Conservation (phyloP, 2,797 vertebrate genomes). For the Sebastes aleutianus region DNA sequence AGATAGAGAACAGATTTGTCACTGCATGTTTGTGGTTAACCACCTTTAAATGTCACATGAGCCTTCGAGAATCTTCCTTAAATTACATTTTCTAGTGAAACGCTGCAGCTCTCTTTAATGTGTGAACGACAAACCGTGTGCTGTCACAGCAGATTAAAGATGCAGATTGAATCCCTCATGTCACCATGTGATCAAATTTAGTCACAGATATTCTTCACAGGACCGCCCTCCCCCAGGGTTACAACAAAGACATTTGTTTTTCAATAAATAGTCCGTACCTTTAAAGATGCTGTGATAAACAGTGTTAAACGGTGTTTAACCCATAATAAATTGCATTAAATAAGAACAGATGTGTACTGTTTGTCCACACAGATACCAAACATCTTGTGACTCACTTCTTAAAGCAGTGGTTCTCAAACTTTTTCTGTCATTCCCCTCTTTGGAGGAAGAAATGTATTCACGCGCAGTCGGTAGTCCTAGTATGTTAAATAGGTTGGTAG, state of each 20-base stretch:
- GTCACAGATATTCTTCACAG: constrained; percentile 25
- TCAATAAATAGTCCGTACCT: background rate
- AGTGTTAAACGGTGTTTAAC: background rate
- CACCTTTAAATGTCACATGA: constrained; percentile 33
- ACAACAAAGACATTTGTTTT: constrained; percentile 22
- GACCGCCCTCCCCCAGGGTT: background rate
- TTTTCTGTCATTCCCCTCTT: too few relatives aligned
- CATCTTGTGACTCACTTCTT: too few relatives aligned
- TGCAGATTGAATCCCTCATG: background rate
- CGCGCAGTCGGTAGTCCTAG: too few relatives aligned
- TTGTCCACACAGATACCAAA: background rate
- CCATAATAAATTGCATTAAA: background rate
- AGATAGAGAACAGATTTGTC: background rate
- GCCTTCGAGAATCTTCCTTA: background rate
- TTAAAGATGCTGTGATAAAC: background rate
- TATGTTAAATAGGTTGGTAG: too few relatives aligned
- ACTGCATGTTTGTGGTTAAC: constrained; percentile 18
- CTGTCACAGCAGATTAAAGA: background rate
- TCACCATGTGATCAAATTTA: constrained; percentile 41
- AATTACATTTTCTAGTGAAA: background rate
- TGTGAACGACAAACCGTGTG: background rate
- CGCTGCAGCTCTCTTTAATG: background rate
- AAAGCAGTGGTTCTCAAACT: too few relatives aligned
- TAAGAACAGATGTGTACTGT: background rate
- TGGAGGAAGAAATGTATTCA: too few relatives aligned